A percentile compares a stretch with the other conserved stretches of the same genome.
Conservation (phyloP, 2,888 invertebrate species). For the Pyrrhosoma nymphula region DNA sequence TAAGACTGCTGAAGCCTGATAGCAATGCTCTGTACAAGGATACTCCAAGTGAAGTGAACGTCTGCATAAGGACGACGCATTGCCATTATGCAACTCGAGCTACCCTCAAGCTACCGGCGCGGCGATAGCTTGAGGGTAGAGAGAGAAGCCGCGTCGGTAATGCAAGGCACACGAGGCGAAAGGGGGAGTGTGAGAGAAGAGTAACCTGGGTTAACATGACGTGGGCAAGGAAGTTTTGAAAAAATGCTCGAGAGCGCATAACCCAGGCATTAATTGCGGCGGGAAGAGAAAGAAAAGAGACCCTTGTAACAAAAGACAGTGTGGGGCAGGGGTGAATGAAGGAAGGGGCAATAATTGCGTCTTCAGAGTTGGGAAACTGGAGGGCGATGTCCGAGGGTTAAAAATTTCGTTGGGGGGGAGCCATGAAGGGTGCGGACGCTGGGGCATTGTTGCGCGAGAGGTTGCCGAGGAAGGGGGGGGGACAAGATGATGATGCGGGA, state of each 20-base stretch:
- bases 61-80: no score
- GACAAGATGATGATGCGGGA: neutral
- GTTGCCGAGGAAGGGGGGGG: neutral
- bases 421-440: neutral
- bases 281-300: neutral
- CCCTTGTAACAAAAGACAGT: neutral
- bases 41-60: no score
- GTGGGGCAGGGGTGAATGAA: neutral
- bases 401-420: neutral
- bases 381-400: slow-evolving; percentile 11
- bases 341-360: slow-evolving; percentile 32
- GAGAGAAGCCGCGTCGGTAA: neutral
- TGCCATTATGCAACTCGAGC: no score
- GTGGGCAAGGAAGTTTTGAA: neutral
- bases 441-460: neutral
- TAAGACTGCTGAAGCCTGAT: no score
- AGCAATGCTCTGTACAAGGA: no score
- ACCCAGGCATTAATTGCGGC: neutral
- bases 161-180: neutral
- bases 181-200: neutral
- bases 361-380: neutral
- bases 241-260: neutral
- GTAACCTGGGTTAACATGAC: neutral
- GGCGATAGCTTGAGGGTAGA: no score
- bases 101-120: no score